phyloP scores from a whole-genome alignment of 2,888 invertebrate species.

The Drosophila villosipedis region DNA sequence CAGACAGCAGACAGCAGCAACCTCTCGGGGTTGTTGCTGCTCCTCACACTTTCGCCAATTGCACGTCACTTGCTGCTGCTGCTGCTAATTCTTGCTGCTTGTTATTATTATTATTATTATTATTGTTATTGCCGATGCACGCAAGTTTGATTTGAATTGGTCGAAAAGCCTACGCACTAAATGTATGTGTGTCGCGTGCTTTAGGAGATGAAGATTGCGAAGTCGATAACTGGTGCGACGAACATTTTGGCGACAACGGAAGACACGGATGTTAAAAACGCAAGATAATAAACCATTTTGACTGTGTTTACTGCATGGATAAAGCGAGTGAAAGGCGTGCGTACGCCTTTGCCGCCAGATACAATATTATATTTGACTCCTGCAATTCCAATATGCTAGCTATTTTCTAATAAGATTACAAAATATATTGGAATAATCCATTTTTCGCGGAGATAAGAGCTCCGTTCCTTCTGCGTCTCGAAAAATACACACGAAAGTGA shows the following conservation, averaged over 20 bases:
- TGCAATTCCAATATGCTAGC: conserved; percentile 31
- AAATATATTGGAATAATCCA: conserved; percentile 71
- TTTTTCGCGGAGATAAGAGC: conserved; percentile 72
- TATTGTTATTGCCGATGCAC: conserved; percentile 28
- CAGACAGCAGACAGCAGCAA: conserved; percentile 29
- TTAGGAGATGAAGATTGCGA: conserved; percentile 81
- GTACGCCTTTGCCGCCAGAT: conserved; percentile 17
- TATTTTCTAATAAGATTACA: conserved; percentile 63
- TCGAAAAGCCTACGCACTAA: conserved; percentile 52
- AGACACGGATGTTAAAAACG: conserved; percentile 70
- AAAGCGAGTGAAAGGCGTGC: conserved; percentile 26
- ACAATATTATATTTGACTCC: conserved; percentile 13
- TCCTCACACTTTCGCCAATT: conserved; percentile 33
- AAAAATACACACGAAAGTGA: conserved; percentile 68
- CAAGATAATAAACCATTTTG: conserved; percentile 82
- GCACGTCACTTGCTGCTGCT: conserved; percentile 29
- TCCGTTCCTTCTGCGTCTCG: conserved; percentile 81
- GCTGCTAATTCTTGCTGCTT: conserved; percentile 28
- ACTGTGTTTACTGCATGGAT: conserved; percentile 21
- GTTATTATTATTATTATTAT: conserved; percentile 20
- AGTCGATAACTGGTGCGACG: conserved; percentile 78
- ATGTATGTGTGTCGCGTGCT: conserved; percentile 48
- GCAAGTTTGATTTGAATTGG: conserved; percentile 34
- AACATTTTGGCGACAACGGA: conserved; percentile 72
- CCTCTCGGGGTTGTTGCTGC: conserved; percentile 33